Evolutionary conservation across 2,797 vertebrate genomes (phyloP).

Genomic region (Calcarius lapponicus): DNA sequence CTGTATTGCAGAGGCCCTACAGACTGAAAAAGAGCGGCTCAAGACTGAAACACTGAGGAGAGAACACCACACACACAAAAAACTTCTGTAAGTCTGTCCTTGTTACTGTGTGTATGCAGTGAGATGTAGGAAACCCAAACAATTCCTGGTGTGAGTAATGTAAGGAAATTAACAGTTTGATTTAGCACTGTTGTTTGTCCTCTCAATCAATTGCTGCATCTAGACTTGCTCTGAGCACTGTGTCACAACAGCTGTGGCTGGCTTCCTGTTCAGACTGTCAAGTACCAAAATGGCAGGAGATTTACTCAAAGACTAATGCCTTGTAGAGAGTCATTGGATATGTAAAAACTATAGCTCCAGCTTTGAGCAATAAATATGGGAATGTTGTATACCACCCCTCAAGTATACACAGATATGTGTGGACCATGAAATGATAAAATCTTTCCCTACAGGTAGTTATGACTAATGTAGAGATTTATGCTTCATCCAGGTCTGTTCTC

Average conservation of each 20-base stretch:
- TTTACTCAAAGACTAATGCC: not conserved
- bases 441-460: not conserved
- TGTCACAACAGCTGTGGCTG: not conserved
- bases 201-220: not conserved
- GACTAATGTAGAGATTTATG: not conserved
- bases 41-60: not conserved
- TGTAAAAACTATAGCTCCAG: not conserved
- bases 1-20: not conserved
- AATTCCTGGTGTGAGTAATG: not conserved
- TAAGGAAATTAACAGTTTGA: not conserved
- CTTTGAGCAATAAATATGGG: not conserved
- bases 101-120: not conserved
- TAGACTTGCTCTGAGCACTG: not conserved
- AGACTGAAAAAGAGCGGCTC: not conserved
- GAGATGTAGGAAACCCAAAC: not conserved
- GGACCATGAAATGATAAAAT: not conserved
- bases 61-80: not conserved
- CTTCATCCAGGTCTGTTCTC: not conserved
- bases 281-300: not conserved
- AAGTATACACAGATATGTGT: not conserved
- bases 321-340: not conserved
- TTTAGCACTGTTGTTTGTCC: not conserved
- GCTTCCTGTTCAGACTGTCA: not conserved
- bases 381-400: not conserved
- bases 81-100: not conserved